Evolutionary conservation across 2,888 invertebrate genomes (phyloP).

Genomic region (Tetheella fluctuosa): DNA sequence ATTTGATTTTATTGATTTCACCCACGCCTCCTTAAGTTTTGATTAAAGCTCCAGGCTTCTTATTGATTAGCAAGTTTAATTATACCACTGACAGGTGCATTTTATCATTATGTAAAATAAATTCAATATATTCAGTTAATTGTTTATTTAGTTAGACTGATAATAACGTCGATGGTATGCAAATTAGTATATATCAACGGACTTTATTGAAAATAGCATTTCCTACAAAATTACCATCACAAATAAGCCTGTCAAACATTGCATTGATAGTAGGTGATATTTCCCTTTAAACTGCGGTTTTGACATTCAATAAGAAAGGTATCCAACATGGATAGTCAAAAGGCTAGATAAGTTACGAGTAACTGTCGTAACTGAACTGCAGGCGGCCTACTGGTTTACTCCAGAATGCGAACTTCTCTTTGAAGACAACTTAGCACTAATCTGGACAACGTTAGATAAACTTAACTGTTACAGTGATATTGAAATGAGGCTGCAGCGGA

Average conservation of each 20-base stretch:
- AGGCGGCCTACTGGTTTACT: constrained; percentile 9
- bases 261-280: not conserved
- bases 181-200: not conserved
- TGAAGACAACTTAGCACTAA: constrained; percentile 7
- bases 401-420: not conserved
- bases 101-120: not conserved
- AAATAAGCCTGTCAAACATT: not conserved
- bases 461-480: constrained; percentile 6
- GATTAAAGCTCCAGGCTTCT: not conserved
- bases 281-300: not conserved
- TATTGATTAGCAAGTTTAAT: not conserved
- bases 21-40: not conserved
- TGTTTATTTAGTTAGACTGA: not conserved
- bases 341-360: constrained; percentile 8
- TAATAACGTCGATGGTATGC: not conserved
- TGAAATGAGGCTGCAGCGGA: constrained; percentile 6
- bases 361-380: constrained; percentile 6
- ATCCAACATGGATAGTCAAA: constrained; percentile 6
- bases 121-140: not conserved
- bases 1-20: not conserved
- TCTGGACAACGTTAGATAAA: constrained; percentile 9
- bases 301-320: constrained; percentile 4
- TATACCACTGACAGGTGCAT: not conserved
- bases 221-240: not conserved
- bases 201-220: not conserved